Base-by-base conservation (phyloP, 92 coral and sea anemone species). In the Nematostella vectensis region DNA sequence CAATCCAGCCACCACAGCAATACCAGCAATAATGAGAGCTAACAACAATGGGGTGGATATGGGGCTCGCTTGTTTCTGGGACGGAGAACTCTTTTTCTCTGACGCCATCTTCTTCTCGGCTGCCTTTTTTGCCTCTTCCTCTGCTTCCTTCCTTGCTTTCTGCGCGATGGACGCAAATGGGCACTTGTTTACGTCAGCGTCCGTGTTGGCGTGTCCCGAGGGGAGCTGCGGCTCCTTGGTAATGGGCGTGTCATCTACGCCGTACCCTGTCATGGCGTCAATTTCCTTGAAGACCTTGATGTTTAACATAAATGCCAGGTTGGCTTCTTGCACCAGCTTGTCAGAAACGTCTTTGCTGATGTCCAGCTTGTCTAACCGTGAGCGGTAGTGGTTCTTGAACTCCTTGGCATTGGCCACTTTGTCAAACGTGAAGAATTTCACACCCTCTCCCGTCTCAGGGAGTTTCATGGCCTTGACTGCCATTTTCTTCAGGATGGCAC, bases 381-480 rank as follows among this genome's bases (percentile, higher is more conserved):
- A 79, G 16, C 97, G 78, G 68, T 89, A 89, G 70, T 58, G 65
- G 62, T 78, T 77, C 83, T 89, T 89, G 73, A 89, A 89, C 76
- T 78, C 73, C 65, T 68, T 76, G 18, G 86, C 77, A 51, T 89
- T 86, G 44, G 79, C 24, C 29, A 89, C 74, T 44, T 74, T 59
- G 19, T 82, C 86, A 66, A 89, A 89, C 25, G 75, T 75, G 48
- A 58, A 89, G 54, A 85, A 85, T 25, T 60, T 63, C 29, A 89
- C 89, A 25, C 97, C 97, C 60, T 80, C 89, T 4, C 95, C 95
- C 11, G 80, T 82, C n/a, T 74, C 77, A 19, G 95, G 88, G n/a
- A 89, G 76, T 29, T 81, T 66, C 87, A 85, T 78, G 11, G 87
- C 95, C 65, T 89, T 89, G 1, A 48, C 55, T 4, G 88, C 94